phyloP scores from a whole-genome alignment of 2,113 vertebrate species.

The Mormoops blainvillei region DNA sequence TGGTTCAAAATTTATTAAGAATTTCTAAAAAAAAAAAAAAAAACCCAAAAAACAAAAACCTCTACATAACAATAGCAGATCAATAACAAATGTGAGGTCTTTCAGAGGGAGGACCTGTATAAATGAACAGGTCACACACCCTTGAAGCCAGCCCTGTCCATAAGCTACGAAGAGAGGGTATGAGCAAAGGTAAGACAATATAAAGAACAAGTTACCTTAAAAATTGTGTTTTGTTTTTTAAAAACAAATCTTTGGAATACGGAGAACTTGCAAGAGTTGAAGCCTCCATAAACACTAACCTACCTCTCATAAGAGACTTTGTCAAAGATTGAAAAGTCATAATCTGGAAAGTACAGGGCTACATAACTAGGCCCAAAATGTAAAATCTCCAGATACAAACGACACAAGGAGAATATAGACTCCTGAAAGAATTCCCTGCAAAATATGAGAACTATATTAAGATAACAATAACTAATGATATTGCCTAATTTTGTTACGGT shows the following conservation, averaged over 20 bases:
- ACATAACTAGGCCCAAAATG: background rate
- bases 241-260: background rate
- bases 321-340: background rate
- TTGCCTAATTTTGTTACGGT: background rate
- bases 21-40: background rate
- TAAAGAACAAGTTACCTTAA: background rate
- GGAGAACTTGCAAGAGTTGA: background rate
- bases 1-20: background rate
- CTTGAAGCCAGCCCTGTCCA: background rate
- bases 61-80: background rate
- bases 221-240: background rate
- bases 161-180: background rate
- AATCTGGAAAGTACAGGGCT: background rate
- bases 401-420: background rate
- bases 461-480: background rate
- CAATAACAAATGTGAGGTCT: background rate
- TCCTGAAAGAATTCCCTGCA: background rate
- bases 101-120: background rate
- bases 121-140: background rate
- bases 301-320: background rate
- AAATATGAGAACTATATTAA: background rate
- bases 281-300: background rate
- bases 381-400: background rate
- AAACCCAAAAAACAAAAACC: background rate
- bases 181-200: background rate